Evolutionary conservation across 2,797 vertebrate genomes (phyloP).

Genomic region (Muscicapa striata): DNA sequence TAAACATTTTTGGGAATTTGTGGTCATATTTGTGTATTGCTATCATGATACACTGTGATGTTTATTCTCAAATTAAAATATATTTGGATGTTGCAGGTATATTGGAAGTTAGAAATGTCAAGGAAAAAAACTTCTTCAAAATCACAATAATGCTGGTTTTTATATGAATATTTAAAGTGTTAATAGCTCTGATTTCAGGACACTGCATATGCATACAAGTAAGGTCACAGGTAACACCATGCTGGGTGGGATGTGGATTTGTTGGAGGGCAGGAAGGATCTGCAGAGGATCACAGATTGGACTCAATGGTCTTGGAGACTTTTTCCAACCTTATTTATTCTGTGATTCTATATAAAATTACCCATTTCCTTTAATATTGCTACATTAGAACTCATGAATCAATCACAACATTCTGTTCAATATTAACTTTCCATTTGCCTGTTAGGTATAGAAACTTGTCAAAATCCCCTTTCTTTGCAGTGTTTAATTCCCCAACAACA

Average conservation of each 20-base stretch:
- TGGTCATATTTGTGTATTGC: background rate
- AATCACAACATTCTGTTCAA: background rate
- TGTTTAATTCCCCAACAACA: background rate
- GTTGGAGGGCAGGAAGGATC: background rate
- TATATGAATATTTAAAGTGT: background rate
- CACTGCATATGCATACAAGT: too few relatives aligned
- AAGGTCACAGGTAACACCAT: background rate
- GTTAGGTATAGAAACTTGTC: background rate
- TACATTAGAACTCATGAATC: background rate
- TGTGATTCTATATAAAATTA: background rate
- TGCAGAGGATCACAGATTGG: background rate
- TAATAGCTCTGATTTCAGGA: background rate
- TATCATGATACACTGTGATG: background rate
- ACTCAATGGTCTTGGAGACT: rapidly evolving
- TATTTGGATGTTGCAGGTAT: background rate
- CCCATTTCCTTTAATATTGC: background rate
- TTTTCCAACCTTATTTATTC: background rate
- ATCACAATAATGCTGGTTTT: background rate
- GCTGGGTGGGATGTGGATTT: background rate
- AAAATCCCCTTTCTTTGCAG: background rate
- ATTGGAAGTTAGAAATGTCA: background rate
- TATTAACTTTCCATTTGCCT: background rate
- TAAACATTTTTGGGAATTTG: background rate
- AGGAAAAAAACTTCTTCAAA: background rate
- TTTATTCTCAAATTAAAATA: background rate